Conservation (phyloP, 2,113 vertebrate genomes). For the Amia ocellicauda region DNA sequence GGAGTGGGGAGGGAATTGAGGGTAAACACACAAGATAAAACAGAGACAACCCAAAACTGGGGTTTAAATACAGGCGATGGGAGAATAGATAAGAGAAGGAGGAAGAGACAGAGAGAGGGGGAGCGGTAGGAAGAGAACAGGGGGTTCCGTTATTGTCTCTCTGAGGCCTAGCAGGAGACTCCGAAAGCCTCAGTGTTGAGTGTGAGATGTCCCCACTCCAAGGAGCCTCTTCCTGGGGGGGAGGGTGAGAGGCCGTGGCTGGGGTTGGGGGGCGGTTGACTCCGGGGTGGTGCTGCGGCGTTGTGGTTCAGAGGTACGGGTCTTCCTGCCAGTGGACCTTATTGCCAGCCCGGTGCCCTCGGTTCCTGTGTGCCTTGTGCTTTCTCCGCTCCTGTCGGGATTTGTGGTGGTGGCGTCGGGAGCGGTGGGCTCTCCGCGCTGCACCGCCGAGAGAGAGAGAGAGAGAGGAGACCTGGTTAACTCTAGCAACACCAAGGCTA, state of each 20-base stretch:
- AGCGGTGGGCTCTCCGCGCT: conserved; percentile 83
- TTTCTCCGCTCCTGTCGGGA: conserved; percentile 81
- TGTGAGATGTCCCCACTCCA: conserved; percentile 41
- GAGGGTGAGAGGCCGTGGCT: conserved; percentile 22
- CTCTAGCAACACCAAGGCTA: too few relatives aligned
- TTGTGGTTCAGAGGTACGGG: conserved; percentile 65
- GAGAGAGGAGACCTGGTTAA: background rate
- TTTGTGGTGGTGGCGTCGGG: conserved; percentile 79
- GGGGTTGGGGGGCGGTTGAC: conserved; percentile 17
- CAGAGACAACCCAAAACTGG: conserved; percentile 16
- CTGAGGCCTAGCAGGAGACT: conserved; percentile 36
- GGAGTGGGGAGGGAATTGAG: background rate
- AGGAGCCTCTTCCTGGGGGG: conserved; percentile 12
- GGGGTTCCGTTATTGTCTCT: conserved; percentile 51
- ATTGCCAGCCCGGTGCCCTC: conserved; percentile 57
- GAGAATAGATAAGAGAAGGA: conserved; percentile 21
- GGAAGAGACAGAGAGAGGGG: conserved; percentile 19
- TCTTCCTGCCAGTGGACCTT: conserved; percentile 50
- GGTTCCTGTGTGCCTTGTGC: conserved; percentile 72
- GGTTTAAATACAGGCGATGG: conserved; percentile 6
- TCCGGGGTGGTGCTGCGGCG: conserved; percentile 32
- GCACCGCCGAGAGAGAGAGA: conserved; percentile 26
- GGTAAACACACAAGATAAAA: background rate
- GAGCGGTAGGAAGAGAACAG: conserved; percentile 42
- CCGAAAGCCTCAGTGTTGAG: conserved; percentile 46